Evolutionary conservation across 2,113 vertebrate species (phyloP).

Genomic region (Myiozetetes cayanensis): DNA sequence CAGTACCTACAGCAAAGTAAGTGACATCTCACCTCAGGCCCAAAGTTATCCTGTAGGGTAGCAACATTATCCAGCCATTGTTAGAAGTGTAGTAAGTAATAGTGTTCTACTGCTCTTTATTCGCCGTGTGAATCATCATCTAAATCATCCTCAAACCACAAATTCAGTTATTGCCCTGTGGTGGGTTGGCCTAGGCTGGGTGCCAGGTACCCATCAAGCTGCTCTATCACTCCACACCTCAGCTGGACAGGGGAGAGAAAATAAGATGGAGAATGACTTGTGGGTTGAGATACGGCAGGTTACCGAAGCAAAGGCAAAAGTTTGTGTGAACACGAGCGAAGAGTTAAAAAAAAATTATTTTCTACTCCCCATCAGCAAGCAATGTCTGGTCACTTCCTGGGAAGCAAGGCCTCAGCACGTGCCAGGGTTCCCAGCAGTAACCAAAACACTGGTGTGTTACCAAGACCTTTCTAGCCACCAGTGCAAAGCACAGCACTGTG

Average conservation of each 20-base stretch:
- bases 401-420: background rate
- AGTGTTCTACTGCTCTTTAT: background rate
- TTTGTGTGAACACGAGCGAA: background rate
- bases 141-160: background rate
- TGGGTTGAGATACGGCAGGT: background rate
- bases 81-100: background rate
- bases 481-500: background rate
- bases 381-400: background rate
- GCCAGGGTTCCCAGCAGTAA: background rate
- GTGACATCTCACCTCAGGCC: background rate
- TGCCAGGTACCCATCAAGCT: background rate
- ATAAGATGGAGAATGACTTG: background rate
- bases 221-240: background rate
- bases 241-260: background rate
- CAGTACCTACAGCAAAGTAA: accelerated
- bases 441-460: background rate
- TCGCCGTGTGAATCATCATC: background rate
- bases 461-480: background rate
- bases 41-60: accelerated
- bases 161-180: background rate
- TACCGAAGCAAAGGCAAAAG: background rate
- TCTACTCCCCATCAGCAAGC: background rate
- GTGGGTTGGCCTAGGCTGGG: background rate
- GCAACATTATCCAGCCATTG: background rate
- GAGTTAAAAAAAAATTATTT: background rate